Evolutionary conservation across 1,140 invertebrate genomes (phyloP).

Genomic region (Calosoma granatense): DNA sequence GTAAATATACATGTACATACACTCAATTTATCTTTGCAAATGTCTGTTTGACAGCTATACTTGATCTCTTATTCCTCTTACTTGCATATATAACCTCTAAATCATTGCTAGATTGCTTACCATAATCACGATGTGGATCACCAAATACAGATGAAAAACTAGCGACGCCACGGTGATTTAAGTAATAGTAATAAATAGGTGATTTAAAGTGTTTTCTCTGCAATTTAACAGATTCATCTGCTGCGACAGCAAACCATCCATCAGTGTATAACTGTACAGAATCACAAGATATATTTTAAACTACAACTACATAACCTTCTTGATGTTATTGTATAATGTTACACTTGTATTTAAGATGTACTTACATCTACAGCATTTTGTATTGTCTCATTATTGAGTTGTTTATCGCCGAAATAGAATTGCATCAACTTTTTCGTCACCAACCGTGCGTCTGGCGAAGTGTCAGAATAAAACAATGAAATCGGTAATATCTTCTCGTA

Average conservation of each 20-base stretch:
- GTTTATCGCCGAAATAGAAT: slow-evolving; percentile 45
- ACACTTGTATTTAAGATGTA: too few species aligned
- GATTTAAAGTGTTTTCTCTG: slow-evolving; percentile 35
- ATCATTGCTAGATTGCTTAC: slow-evolving; percentile 24
- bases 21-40: slow-evolving; percentile 12
- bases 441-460: slow-evolving; percentile 33
- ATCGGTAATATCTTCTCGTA: slow-evolving; percentile 48
- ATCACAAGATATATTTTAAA: too few species aligned
- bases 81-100: not conserved
- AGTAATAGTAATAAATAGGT: slow-evolving; percentile 53
- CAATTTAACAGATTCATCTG: slow-evolving; percentile 44
- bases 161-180: slow-evolving; percentile 51
- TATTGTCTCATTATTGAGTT: slow-evolving; percentile 39
- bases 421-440: slow-evolving; percentile 44
- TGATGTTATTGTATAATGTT: too few species aligned
- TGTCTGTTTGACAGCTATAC: too few species aligned
- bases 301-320: too few species aligned
- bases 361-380: slow-evolving; percentile 43
- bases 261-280: slow-evolving; percentile 59
- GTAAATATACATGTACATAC: slow-evolving; percentile 7
- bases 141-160: slow-evolving; percentile 61
- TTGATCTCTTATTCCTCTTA: not conserved
- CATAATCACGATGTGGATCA: slow-evolving; percentile 46
- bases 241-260: slow-evolving; percentile 51
- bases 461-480: slow-evolving; percentile 48